phyloP scores from a whole-genome alignment of 2,797 vertebrate species.

The Lagodon rhomboides region DNA sequence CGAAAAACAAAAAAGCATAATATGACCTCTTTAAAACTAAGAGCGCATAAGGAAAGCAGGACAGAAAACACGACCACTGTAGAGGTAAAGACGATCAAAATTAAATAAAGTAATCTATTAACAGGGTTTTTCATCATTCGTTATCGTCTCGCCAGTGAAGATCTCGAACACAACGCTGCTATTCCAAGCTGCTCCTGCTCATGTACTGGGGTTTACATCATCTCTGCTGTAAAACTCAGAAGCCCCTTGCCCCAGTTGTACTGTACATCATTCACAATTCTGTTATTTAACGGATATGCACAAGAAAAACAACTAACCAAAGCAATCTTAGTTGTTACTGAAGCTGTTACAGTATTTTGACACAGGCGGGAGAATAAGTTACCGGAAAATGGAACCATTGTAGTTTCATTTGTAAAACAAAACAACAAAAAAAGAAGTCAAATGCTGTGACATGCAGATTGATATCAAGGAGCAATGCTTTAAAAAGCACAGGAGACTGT shows the following conservation, averaged over 20 bases:
- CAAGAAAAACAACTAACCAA: constrained; percentile 20
- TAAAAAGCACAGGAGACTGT: constrained; percentile 28
- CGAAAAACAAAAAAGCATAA: too few species aligned
- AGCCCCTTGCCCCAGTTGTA: background rate
- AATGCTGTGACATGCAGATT: constrained; percentile 52
- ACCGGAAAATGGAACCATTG: constrained; percentile 10
- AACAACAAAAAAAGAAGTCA: background rate
- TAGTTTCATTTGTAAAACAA: constrained; percentile 30
- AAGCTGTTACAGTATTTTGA: constrained; percentile 29
- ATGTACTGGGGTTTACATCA: background rate
- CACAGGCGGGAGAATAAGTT: constrained; percentile 23
- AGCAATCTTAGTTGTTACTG: background rate
- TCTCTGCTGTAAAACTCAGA: constrained; percentile 16
- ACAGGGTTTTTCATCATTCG: background rate
- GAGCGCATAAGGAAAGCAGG: background rate
- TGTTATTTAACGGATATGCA: background rate
- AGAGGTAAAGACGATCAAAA: background rate
- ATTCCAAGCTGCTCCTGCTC: background rate
- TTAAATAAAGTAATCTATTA: background rate
- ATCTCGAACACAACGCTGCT: constrained; percentile 2
- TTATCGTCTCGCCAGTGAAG: background rate
- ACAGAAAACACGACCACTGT: background rate
- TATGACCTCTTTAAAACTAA: too few species aligned
- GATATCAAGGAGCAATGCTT: constrained; percentile 28
- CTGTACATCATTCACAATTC: constrained; percentile 3